Base-by-base conservation (phyloP, 1,140 invertebrate genomes). In the Pseudachorutes palmiensis region DNA sequence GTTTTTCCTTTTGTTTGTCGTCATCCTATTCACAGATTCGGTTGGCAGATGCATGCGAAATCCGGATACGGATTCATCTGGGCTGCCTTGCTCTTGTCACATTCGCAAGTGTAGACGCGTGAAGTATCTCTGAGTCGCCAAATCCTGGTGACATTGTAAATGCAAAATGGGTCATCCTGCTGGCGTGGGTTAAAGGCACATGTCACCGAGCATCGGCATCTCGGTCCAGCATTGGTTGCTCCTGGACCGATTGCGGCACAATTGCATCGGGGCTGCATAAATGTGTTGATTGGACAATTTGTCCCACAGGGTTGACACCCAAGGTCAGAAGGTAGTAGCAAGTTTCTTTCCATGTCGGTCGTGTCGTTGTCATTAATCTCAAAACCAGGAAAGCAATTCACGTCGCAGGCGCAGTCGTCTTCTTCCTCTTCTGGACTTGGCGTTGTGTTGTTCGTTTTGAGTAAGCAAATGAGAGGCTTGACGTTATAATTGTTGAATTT, bases 401-500 rank as follows among this genome's bases (percentile, higher is more conserved):
- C 51, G 24, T 24, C 24, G 24, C 51, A 55, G 5, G 51, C 12
- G 51, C 51, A 55, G 51, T 55, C 51, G 12, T 55, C 51, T 55
- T 55, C 51, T 24, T 12, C 12, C 24, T 55, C 51, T 24, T 12
- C 12, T 3, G 51, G 24, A 55, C 3, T 5, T 3, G 51, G 51
- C 51, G 51, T 14, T 22, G 24, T 24, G 24, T 14, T 19, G 12
- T 55, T 12, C 3, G 24, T 26, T 55, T 55, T 55, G 12, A 55
- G 51, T 22, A 55, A 24, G 51, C 51, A 55, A 55, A 55, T 55
- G 3, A 55, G 5, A 26, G 51, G 51, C 24, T 55, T 55, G 12
- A 55, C 51, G 24, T 22, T 55, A 22, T 55, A 55, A 55, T 24
- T 55, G 24, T 55, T 55, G 51, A 55, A 55, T 24, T 55, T 55